These are phyloP conservation scores for Proisotoma minuta DNA, from an alignment of 2,888 invertebrate species.

Conservation along the genomic window DNA sequence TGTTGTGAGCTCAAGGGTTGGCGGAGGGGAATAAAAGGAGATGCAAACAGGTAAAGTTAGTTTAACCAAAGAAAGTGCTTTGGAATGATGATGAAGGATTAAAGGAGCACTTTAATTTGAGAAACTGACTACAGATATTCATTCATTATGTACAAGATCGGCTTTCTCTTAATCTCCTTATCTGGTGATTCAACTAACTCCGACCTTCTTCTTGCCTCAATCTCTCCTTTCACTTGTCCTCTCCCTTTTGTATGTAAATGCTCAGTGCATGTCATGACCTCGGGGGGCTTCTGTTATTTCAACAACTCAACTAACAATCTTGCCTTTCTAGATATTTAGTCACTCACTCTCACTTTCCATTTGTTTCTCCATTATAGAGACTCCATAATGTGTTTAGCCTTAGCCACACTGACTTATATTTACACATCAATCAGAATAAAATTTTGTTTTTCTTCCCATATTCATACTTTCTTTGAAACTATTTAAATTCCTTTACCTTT, in stretches of 20 bases:
- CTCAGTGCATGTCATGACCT: constrained; percentile 4
- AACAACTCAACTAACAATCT: constrained; percentile 1
- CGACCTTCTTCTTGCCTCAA: not conserved
- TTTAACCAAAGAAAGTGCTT: constrained; percentile 12
- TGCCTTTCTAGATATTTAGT: not conserved
- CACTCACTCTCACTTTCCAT: constrained; percentile 2
- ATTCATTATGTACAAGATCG: constrained; percentile 36
- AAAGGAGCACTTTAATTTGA: constrained; percentile 29
- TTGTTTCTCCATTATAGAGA: too few species aligned
- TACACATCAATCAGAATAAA: not conserved
- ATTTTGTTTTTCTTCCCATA: not conserved
- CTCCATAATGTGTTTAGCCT: too few species aligned
- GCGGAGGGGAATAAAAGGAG: not conserved
- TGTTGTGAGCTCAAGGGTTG: not conserved
- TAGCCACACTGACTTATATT: too few species aligned
- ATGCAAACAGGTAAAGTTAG: constrained; percentile 19
- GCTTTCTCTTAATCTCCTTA: constrained; percentile 38
- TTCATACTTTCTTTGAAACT: not conserved
- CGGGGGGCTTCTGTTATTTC: constrained; percentile 9
- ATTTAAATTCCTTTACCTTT: too few species aligned
- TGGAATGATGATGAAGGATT: constrained; percentile 21
- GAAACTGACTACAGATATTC: constrained; percentile 24
- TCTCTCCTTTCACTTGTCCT: not conserved
- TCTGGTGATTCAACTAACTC: constrained; percentile 22
- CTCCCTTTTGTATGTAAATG: constrained; percentile 9